Conservation (phyloP, 2,113 vertebrate species). For the Phalacrocorax pelagicus region DNA sequence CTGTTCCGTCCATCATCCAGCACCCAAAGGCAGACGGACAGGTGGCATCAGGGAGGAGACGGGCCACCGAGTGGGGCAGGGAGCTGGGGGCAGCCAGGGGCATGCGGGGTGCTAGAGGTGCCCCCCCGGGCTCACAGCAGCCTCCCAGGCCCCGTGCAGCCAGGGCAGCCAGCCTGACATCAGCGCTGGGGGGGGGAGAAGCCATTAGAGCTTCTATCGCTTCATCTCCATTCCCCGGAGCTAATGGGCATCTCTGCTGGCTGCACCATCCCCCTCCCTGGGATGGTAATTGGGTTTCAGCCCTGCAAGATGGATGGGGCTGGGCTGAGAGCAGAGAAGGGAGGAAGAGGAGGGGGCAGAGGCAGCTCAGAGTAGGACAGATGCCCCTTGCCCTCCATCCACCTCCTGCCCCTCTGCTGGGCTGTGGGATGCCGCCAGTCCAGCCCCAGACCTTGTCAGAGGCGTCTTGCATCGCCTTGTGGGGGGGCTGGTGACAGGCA, state of each 20-base stretch:
- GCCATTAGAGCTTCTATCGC: constrained; percentile 1
- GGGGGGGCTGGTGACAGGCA: background rate
- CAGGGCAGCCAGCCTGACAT: background rate
- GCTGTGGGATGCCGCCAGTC: background rate
- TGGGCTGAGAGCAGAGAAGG: background rate
- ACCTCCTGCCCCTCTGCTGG: background rate
- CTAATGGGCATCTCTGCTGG: background rate
- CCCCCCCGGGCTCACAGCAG: background rate
- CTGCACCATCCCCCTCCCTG: background rate
- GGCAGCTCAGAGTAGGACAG: background rate
- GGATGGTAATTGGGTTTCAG: constrained; percentile 14
- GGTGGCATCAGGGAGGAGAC: fast-evolving
- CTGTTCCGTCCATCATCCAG: background rate
- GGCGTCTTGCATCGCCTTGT: fast-evolving
- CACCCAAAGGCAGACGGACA: background rate
- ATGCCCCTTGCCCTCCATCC: no score
- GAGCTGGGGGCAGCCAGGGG: background rate
- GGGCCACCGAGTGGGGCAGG: fast-evolving
- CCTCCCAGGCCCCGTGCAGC: background rate
- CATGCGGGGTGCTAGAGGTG: background rate
- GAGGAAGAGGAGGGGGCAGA: background rate
- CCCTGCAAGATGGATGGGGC: background rate
- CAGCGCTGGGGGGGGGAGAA: background rate
- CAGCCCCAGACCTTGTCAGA: background rate
- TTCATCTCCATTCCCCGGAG: background rate